Conservation (phyloP, 53 echinoderm and acorn worm species). For the Mesocentrotus franciscanus region DNA sequence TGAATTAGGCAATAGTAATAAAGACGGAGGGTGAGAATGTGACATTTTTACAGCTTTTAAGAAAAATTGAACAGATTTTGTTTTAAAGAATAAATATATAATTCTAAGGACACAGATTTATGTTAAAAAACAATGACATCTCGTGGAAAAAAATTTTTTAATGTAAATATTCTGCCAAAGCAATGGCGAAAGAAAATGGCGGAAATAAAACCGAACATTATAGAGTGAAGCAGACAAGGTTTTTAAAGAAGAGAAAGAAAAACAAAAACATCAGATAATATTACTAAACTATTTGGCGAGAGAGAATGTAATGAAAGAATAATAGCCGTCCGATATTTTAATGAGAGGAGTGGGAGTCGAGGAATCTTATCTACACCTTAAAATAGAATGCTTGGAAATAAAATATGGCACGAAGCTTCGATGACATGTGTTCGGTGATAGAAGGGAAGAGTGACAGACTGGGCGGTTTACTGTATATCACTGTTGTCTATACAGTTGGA, state of each 20-base stretch:
- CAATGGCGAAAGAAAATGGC: no score
- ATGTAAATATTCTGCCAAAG: background rate
- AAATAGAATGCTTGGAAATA: slow-evolving; percentile 21
- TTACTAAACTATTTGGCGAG: background rate
- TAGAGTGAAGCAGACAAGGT: background rate
- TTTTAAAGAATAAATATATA: no score
- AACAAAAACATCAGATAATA: background rate
- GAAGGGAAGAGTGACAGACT: background rate
- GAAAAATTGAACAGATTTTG: no score
- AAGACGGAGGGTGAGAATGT: no score
- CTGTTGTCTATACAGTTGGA: background rate
- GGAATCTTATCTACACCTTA: background rate
- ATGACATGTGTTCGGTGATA: background rate
- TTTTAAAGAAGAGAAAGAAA: background rate
- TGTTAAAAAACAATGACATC: background rate
- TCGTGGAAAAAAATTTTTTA: background rate
- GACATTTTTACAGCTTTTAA: no score
- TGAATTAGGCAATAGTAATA: no score
- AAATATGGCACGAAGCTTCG: slow-evolving; percentile 5
- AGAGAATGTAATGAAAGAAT: background rate
- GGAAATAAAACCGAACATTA: background rate
- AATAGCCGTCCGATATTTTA: background rate
- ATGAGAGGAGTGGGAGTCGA: slow-evolving; percentile 20
- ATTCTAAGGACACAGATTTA: no score
- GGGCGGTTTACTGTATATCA: background rate